Evolutionary conservation across 2,797 vertebrate genomes (phyloP).

Genomic region (Acipenser oxyrinchus): DNA sequence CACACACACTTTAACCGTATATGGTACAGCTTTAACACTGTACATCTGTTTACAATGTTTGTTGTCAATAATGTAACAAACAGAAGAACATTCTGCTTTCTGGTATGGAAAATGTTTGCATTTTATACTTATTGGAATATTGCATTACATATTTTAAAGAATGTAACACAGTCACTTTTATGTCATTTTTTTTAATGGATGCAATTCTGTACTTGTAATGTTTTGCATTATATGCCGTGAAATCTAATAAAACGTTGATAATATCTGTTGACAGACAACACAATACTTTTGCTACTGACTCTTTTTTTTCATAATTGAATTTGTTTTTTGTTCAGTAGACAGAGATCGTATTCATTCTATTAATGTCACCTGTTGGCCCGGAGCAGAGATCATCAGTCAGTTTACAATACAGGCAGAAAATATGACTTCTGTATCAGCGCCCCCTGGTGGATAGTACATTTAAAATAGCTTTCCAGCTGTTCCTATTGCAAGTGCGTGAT

Average conservation of each 20-base stretch:
- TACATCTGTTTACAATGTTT: background rate
- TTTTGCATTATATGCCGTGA: background rate
- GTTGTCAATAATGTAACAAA: too few relatives aligned
- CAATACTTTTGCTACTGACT: background rate
- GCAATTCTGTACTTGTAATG: background rate
- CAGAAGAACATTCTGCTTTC: too few relatives aligned
- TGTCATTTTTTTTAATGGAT: background rate
- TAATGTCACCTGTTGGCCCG: slow-evolving; percentile 62
- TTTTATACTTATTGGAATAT: background rate
- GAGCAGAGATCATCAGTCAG: slow-evolving; percentile 30
- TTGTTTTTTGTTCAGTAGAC: slow-evolving; percentile 36
- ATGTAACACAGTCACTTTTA: background rate
- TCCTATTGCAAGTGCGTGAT: too few relatives aligned
- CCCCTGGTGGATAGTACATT: slow-evolving; percentile 12
- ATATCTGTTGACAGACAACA: background rate
- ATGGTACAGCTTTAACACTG: background rate
- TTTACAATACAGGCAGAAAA: background rate
- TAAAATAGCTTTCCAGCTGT: too few relatives aligned
- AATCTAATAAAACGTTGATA: background rate
- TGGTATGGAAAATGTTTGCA: background rate
- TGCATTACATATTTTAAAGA: background rate
- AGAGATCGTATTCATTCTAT: slow-evolving; percentile 36
- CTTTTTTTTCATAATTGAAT: background rate
- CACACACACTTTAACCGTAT: background rate
- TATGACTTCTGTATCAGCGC: slow-evolving; percentile 6